Evolutionary conservation across 2,797 vertebrate genomes (phyloP).

Genomic region (Antennarius maculatus): DNA sequence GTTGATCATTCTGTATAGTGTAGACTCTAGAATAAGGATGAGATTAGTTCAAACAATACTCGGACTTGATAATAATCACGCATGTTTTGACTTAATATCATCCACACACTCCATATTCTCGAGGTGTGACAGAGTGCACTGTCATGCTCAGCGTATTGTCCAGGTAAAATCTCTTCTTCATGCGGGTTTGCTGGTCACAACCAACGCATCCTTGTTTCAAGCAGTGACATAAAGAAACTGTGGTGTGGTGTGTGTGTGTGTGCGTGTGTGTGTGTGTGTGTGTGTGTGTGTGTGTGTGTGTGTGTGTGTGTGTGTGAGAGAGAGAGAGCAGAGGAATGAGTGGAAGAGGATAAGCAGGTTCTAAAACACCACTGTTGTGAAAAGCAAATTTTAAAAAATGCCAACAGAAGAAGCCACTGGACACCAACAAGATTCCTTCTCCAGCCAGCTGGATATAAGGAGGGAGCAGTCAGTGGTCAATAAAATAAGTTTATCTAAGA

Average conservation of each 20-base stretch:
- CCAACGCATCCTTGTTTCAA: neutral
- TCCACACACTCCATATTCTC: neutral
- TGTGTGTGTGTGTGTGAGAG: no score
- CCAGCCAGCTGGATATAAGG: neutral
- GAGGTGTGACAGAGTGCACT: neutral
- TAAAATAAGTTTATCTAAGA: neutral
- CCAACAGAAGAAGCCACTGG: no score
- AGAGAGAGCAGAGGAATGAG: neutral
- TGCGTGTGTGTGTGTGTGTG: no score
- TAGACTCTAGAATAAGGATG: neutral
- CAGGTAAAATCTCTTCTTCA: neutral
- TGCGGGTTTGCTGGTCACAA: neutral
- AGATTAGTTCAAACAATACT: neutral
- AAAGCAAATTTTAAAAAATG: no score
- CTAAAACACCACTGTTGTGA: no score
- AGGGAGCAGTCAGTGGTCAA: neutral
- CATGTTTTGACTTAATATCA: neutral
- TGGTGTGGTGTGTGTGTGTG: neutral
- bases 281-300: no score
- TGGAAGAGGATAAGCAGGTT: neutral
- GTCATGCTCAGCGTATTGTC: neutral
- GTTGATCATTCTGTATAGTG: neutral
- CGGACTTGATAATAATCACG: no score
- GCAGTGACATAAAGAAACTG: neutral
- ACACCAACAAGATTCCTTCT: neutral